phyloP scores from a whole-genome alignment of 2,797 vertebrate genomes.

The Luscinia megarhynchos region DNA sequence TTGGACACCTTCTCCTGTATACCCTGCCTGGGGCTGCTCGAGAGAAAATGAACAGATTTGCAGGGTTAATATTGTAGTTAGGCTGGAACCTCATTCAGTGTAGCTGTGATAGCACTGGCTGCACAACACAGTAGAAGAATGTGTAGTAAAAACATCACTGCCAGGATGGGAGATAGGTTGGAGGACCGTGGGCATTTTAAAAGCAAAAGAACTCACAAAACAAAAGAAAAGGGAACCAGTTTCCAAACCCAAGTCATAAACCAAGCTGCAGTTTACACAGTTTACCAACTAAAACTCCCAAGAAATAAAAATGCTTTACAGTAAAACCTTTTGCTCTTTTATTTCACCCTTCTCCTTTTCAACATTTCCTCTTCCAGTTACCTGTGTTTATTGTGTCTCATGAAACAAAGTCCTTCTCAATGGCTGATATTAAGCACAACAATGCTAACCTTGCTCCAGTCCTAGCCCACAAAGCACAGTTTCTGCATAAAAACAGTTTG shows the following conservation, averaged over 20 bases:
- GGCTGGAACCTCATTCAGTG: conserved; percentile 71
- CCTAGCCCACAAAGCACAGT: neutral
- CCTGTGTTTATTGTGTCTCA: neutral
- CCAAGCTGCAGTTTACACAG: neutral
- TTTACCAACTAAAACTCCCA: neutral
- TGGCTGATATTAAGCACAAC: neutral
- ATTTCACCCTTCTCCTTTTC: neutral
- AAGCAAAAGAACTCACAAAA: neutral
- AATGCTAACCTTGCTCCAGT: neutral
- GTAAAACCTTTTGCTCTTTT: neutral
- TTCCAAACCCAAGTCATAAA: neutral
- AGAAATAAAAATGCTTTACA: neutral
- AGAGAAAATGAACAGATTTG: conserved; percentile 76
- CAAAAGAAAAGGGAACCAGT: neutral
- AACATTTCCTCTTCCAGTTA: neutral
- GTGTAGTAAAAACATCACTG: conserved; percentile 26
- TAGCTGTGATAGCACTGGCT: conserved; percentile 30
- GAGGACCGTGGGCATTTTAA: neutral
- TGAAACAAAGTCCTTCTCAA: neutral
- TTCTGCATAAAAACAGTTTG: neutral
- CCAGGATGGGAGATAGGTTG: conserved; percentile 40
- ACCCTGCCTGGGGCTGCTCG: conserved; percentile 61
- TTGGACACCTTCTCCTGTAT: conserved; percentile 65
- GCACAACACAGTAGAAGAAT: conserved; percentile 27
- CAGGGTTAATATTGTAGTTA: conserved; percentile 76